phyloP scores from a whole-genome alignment of 2,797 vertebrate genomes.

The Threskiornis aethiopicus region DNA sequence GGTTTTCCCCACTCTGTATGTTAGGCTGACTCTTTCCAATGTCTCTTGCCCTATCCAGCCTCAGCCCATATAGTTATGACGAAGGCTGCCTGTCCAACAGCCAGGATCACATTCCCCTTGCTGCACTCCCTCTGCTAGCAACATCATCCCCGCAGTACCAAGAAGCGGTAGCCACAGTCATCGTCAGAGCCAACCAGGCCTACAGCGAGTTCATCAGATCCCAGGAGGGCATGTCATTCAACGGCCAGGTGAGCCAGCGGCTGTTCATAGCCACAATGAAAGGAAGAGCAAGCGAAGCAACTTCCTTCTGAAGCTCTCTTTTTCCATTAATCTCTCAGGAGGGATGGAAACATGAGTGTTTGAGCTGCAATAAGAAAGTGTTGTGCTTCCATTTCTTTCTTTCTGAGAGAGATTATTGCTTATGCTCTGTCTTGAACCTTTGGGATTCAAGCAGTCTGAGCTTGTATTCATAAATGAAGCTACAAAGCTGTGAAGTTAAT shows the following conservation, averaged over 20 bases:
- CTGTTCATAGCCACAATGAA: not conserved
- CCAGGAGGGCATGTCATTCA: conserved; percentile 87
- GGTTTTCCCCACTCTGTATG: not conserved
- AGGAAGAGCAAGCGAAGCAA: not conserved
- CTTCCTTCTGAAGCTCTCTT: conserved; percentile 9
- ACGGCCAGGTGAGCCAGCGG: conserved; percentile 85
- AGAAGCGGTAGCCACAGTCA: conserved; percentile 90
- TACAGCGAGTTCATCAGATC: conserved; percentile 93
- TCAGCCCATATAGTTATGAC: conserved; percentile 95
- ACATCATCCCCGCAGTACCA: conserved; percentile 95
- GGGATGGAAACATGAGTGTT: not conserved
- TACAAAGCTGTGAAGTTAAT: conserved; percentile 13
- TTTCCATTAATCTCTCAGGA: not conserved
- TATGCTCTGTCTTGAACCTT: not conserved
- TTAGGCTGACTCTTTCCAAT: not conserved
- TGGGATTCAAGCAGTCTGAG: conserved; percentile 21
- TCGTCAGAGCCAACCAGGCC: conserved; percentile 92
- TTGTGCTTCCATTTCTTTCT: not conserved
- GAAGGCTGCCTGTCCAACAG: conserved; percentile 95
- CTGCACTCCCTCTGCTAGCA: conserved; percentile 91
- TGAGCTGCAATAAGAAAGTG: not conserved
- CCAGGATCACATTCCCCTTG: conserved; percentile 97
- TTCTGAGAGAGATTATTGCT: conserved; percentile 20
- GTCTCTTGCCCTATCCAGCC: conserved; percentile 72
- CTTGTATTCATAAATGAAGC: conserved; percentile 3